Conservation (phyloP, 92 coral and sea anemone genomes). For the Phenganax marumi region DNA sequence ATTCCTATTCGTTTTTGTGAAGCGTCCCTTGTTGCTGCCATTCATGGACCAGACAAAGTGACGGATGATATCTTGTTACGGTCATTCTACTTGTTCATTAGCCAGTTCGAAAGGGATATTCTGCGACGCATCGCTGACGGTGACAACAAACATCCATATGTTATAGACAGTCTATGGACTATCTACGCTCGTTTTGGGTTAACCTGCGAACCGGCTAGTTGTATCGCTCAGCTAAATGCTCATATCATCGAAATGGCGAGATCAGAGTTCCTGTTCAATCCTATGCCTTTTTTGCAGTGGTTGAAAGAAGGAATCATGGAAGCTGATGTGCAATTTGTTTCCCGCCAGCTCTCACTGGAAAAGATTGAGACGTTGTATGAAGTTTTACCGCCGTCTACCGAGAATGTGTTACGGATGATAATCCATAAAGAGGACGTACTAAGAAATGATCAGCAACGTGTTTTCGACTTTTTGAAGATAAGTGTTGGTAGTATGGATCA, state of each 20-base stretch:
- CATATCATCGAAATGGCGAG: conserved; percentile 35
- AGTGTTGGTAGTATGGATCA: conserved; percentile 47
- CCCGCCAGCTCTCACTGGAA: conserved; percentile 1
- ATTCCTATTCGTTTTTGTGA: conserved; percentile 60
- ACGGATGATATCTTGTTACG: background rate
- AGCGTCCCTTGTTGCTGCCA: conserved; percentile 48
- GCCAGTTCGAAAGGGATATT: too few relatives aligned
- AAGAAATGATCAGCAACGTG: conserved; percentile 46
- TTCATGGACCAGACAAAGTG: too few relatives aligned
- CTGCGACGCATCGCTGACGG: too few relatives aligned
- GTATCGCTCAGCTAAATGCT: conserved; percentile 18
- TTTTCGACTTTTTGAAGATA: conserved; percentile 33
- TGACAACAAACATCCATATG: too few relatives aligned
- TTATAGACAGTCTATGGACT: too few relatives aligned
- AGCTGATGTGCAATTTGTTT: background rate
- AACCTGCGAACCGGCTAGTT: conserved; percentile 39
- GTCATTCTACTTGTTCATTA: background rate
- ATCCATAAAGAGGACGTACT: conserved; percentile 36
- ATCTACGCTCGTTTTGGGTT: conserved; percentile 38
- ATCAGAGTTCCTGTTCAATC: conserved; percentile 43
- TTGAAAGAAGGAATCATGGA: conserved; percentile 32
- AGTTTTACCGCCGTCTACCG: conserved; percentile 3
- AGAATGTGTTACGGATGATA: conserved; percentile 32
- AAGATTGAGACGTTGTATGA: conserved; percentile 1
- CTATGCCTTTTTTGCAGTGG: conserved; percentile 29